Base-by-base conservation (phyloP, 92 coral and sea anemone species). In the Montipora capitata region DNA sequence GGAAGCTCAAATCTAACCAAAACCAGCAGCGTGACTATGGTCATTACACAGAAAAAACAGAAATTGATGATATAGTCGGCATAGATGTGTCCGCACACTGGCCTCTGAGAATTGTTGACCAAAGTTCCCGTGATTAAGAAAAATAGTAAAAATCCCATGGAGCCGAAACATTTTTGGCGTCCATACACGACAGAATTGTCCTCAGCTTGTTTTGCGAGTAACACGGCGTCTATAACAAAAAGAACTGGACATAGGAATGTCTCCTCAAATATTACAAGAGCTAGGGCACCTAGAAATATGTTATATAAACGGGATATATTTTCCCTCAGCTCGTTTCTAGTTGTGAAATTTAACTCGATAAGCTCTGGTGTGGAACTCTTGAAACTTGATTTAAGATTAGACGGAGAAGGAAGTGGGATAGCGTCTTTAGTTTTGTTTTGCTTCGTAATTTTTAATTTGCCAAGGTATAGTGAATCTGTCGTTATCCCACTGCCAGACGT, bases 161-260 rank as follows among this genome's bases (percentile, higher is more conserved):
- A 98, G 14, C 99, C 99, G 82, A 96, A 98, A 51, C 90, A 79
- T 42, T 93, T 93, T 54, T 98, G 99, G 51, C 94, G 93, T 48
- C 98, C 99, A 78, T 96, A 98, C 44, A 91, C 87, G 52, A 82
- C 48, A 43, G 54, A 48, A 54, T 68, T 80, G 13, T 95, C 96
- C 82, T 95, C 94, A 9, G 85, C 81, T 80, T 95, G 98, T 72
- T 88, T 93, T 16, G 93, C 80, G 45, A 95, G 85, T 49, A 95
- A 76, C 45, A 89, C 91, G 57, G 98, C 91, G 74, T 95, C 98
- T 52, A 89, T 69, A n/a, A 95, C 85, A 5, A 95, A 77, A 17
- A 95, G 66, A 14, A 90, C 87, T 61, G 98, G 98, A 16, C 96
- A 92, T 0, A 93, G 74, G 11, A 95, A 89, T 18, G 89, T 54